Evolutionary conservation across 2,888 invertebrate genomes (phyloP), one percentile per base, ranked within the genome.

Genomic region (Mylabris sibirica): DNA sequence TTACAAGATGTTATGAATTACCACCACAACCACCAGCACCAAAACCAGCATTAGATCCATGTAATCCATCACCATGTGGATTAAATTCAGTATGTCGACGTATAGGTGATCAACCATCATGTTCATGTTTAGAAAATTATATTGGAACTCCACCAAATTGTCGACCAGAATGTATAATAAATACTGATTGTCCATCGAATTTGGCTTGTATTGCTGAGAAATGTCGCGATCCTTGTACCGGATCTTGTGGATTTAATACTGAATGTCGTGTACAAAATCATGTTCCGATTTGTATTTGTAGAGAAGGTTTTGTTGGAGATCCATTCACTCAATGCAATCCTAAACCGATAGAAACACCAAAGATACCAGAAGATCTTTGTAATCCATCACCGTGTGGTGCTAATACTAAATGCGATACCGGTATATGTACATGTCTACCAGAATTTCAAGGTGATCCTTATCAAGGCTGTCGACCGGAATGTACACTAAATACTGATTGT

Each of bases 401-500:
- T 17, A 93, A 94, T 81, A 90, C 93, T 72, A 87, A 90, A 77
- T 94, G 94, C 80, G 88, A 89, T 63, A 79, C 84, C 88, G 92
- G 92, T 4, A 87, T 91, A 5, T 94, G 94, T 78, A 90, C 90
- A 59, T 94, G 94, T 75, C 86, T 90, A 69, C 86, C 89, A 9
- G 89, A 90, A 70, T 94, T 91, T 77, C 87, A 91, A 74, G 94
- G 95, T 9, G 90, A 90, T 76, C 94, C 95, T 57, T 85, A 85
- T 69, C 90, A 91, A n/a, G 89, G 90, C 49, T 95, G 94, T 80
- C 87, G 93, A 75, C 94, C 94, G 0, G 94, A 94, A 85, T 94
- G 94, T 79, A 90, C 92, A 5, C 90, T 92, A 74, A 94, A 92
- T 74, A 90, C 92, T 3, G 94, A 95, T 82, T 95, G 95, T 83